A percentile compares a stretch with the other conserved stretches of the same genome.
phyloP scores from a whole-genome alignment of 1,140 invertebrate genomes.

The Diachasma alloeum region DNA sequence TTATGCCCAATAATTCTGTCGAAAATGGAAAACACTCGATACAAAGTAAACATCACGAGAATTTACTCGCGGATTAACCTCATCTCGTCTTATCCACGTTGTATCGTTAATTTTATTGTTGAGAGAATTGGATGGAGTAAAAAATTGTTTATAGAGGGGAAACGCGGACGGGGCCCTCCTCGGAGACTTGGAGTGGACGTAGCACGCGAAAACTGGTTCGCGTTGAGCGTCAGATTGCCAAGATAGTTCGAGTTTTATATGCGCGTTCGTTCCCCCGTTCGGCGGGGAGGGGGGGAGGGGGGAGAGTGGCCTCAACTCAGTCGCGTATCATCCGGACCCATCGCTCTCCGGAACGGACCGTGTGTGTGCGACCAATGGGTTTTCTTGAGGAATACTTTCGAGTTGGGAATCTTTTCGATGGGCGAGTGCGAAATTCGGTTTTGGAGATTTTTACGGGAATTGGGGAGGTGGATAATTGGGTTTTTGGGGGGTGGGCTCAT shows the following conservation, averaged over 20 bases:
- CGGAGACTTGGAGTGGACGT: not conserved
- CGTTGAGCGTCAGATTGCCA: slow-evolving; percentile 4
- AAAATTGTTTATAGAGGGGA: not conserved
- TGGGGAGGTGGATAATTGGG: too few relatives aligned
- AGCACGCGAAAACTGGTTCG: slow-evolving; percentile 10
- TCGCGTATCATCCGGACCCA: not conserved
- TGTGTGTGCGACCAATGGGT: not conserved
- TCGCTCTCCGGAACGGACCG: not conserved
- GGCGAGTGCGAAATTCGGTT: not conserved
- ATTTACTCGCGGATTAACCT: not conserved
- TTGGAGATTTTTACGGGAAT: not conserved
- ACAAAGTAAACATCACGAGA: too few relatives aligned
- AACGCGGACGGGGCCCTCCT: not conserved
- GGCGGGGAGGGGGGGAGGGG: not conserved
- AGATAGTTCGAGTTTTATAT: slow-evolving; percentile 8
- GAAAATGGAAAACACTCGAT: too few relatives aligned
- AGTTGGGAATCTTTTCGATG: not conserved
- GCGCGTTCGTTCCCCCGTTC: not conserved
- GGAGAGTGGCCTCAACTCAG: not conserved
- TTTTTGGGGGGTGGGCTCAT: too few relatives aligned
- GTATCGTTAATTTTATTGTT: not conserved
- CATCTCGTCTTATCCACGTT: not conserved
- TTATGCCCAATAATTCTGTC: too few relatives aligned
- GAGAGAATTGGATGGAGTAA: not conserved
- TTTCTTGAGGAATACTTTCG: not conserved